Percentiles rank a stretch among this genome's conserved stretches.
These are phyloP conservation scores for Cheiracanthium punctorium DNA, from an alignment of 2,888 invertebrate genomes.

Conservation along the genomic window DNA sequence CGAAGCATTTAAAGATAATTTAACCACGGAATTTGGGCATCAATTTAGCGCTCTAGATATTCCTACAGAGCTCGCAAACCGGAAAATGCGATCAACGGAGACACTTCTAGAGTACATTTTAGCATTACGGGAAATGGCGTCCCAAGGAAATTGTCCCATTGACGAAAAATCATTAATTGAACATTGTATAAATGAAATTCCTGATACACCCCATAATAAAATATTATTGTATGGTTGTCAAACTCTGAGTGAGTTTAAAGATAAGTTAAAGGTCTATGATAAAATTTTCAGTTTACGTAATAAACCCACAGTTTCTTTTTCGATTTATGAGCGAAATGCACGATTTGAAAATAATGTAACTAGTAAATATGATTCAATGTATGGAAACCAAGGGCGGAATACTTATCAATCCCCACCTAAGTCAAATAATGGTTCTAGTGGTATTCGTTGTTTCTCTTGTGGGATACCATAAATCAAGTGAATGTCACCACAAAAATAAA, in stretches of 20 bases:
- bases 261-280: not conserved
- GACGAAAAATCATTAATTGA: not conserved
- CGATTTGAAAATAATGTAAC: too few relatives aligned
- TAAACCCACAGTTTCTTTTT: too few relatives aligned
- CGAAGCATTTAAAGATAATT: not conserved
- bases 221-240: not conserved
- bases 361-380: too few relatives aligned
- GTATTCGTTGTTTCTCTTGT: too few relatives aligned
- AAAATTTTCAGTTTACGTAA: not conserved
- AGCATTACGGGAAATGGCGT: not conserved
- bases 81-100: not conserved
- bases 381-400: too few relatives aligned
- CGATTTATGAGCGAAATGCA: too few relatives aligned
- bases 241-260: not conserved
- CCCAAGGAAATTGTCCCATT: not conserved
- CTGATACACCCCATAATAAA: not conserved
- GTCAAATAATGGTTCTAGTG: too few relatives aligned
- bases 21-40: too few relatives aligned
- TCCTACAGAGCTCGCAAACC: not conserved
- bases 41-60: too few relatives aligned
- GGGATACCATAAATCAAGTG: too few relatives aligned
- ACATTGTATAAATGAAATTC: slow-evolving; percentile 2
- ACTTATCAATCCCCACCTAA: too few relatives aligned
- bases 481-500: too few relatives aligned
- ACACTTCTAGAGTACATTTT: not conserved